Evolutionary conservation across 2,113 vertebrate genomes (phyloP).

Genomic region (Cyprinodon variegatus): DNA sequence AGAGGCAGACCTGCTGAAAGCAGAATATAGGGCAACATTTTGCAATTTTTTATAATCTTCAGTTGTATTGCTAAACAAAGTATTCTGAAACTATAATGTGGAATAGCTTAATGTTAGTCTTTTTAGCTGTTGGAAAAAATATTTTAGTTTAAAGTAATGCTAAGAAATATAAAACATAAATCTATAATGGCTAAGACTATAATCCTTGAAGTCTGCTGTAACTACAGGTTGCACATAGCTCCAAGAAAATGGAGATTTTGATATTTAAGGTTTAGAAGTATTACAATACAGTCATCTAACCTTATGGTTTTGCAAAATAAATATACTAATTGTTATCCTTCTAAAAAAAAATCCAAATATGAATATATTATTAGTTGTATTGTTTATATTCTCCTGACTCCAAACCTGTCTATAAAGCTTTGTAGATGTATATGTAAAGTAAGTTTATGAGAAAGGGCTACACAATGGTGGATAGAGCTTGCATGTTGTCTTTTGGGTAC

Average conservation of each 20-base stretch:
- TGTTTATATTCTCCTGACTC: too few relatives aligned
- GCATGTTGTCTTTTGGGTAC: too few relatives aligned
- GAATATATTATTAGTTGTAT: too few relatives aligned
- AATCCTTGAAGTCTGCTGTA: not conserved
- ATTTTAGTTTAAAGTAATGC: slow-evolving; percentile 25
- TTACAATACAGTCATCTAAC: not conserved
- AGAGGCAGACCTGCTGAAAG: slow-evolving; percentile 29
- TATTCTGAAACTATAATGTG: slow-evolving; percentile 54
- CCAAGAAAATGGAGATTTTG: not conserved
- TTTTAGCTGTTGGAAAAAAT: slow-evolving; percentile 35
- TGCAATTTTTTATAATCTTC: slow-evolving; percentile 21
- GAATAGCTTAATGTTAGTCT: slow-evolving; percentile 47
- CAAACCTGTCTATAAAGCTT: too few relatives aligned
- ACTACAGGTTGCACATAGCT: not conserved
- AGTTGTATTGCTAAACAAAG: slow-evolving; percentile 57
- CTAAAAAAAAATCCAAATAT: too few relatives aligned
- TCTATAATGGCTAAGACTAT: not conserved
- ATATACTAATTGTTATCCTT: too few relatives aligned
- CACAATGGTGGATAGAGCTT: too few relatives aligned
- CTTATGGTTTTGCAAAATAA: not conserved
- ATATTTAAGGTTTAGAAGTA: not conserved
- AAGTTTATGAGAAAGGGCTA: too few relatives aligned
- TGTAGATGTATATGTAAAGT: too few relatives aligned
- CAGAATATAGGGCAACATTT: slow-evolving; percentile 35
- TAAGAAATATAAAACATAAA: slow-evolving; percentile 24